A percentile compares a stretch with the other conserved stretches of the same genome.
Evolutionary conservation across 2,888 invertebrate species (phyloP).

Genomic region (Scaptomyza caliginosa): DNA sequence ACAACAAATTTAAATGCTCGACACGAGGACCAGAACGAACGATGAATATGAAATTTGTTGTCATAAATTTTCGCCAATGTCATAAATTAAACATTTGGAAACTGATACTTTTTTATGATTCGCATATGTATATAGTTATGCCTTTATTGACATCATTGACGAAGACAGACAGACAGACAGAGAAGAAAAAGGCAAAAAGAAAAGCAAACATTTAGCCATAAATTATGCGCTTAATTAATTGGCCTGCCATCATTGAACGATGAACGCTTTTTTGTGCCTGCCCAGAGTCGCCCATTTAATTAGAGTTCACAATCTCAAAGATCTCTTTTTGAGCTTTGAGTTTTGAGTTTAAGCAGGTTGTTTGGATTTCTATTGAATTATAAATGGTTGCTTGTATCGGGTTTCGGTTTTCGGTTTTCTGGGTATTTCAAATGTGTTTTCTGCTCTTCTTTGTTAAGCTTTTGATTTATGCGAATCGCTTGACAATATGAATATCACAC

Average conservation of each 20-base stretch:
- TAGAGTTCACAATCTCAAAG: conserved; percentile 35
- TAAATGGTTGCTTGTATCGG: conserved; percentile 24
- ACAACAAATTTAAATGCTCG: conserved; percentile 69
- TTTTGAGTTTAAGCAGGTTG: conserved; percentile 51
- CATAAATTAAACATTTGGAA: conserved; percentile 78
- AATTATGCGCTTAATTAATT: conserved; percentile 82
- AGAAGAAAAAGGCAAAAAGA: neutral
- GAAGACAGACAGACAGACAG: too few species aligned
- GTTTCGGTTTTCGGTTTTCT: conserved; percentile 41
- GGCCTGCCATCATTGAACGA: conserved; percentile 61
- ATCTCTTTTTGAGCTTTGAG: conserved; percentile 12
- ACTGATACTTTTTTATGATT: conserved; percentile 64
- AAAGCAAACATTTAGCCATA: conserved; percentile 64
- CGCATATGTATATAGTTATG: conserved; percentile 27
- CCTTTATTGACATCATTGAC: conserved; percentile 60
- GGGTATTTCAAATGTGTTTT: conserved; percentile 56
- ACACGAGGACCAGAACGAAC: conserved; percentile 47
- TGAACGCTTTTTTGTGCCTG: conserved; percentile 36
- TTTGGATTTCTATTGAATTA: conserved; percentile 64
- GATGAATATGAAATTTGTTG: conserved; percentile 72
- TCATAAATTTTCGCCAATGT: conserved; percentile 73
- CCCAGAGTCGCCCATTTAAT: conserved; percentile 63
- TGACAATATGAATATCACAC: conserved; percentile 38
- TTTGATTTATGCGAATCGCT: conserved; percentile 41
- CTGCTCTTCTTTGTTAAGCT: conserved; percentile 19